phyloP scores from a whole-genome alignment of 2,888 invertebrate species.

The Pseudanteris insignis region DNA sequence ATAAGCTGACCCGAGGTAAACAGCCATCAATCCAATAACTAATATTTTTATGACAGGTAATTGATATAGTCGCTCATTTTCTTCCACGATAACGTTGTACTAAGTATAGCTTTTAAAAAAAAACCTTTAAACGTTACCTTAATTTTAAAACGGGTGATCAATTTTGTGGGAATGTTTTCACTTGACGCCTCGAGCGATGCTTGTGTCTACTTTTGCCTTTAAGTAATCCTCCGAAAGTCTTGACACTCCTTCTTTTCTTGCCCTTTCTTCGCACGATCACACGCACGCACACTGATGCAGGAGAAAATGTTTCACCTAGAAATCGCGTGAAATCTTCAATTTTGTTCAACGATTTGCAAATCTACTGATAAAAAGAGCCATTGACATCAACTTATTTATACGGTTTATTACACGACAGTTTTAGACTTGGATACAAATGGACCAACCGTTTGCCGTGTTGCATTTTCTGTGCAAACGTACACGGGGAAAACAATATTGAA shows the following conservation, averaged over 20 bases:
- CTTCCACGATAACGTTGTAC: slow-evolving; percentile 15
- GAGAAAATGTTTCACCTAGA: slow-evolving; percentile 44
- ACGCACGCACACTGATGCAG: slow-evolving; percentile 3
- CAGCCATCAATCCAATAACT: slow-evolving; percentile 7
- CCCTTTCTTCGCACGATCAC: slow-evolving; percentile 19
- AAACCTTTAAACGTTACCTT: slow-evolving; percentile 25
- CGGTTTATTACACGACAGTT: too few species aligned
- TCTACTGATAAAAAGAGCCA: background rate
- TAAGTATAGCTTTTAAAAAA: too few species aligned
- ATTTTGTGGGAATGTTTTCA: slow-evolving; percentile 45
- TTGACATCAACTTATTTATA: too few species aligned
- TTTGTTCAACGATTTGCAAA: slow-evolving; percentile 12
- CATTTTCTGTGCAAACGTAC: too few species aligned
- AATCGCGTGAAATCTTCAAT: slow-evolving; percentile 33
- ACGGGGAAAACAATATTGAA: too few species aligned
- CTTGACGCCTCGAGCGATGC: slow-evolving; percentile 37
- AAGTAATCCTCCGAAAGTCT: slow-evolving; percentile 44
- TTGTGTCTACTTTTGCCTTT: slow-evolving; percentile 44
- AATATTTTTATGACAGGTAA: slow-evolving; percentile 20
- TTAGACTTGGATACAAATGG: too few species aligned
- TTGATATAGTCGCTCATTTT: slow-evolving; percentile 22
- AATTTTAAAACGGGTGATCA: slow-evolving; percentile 29
- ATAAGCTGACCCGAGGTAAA: slow-evolving; percentile 7
- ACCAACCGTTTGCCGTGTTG: too few species aligned
- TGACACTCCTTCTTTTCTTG: slow-evolving; percentile 38